These are phyloP conservation scores for Isaurus tuberculatus DNA, from an alignment of 92 coral and sea anemone species.

Conservation along the genomic window DNA sequence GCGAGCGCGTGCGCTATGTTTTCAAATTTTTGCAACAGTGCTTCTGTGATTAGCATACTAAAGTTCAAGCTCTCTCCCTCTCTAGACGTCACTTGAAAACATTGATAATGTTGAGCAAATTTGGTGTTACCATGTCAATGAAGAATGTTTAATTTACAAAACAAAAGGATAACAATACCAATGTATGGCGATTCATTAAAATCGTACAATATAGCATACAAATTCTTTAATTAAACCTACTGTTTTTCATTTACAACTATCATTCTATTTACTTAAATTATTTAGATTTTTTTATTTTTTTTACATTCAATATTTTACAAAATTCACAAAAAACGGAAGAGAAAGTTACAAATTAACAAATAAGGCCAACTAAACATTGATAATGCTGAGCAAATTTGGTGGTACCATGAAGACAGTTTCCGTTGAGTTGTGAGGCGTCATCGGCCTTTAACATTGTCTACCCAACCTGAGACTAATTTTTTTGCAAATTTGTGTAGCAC, in stretches of 20 bases:
- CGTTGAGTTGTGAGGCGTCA: not conserved
- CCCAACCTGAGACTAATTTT: conserved; percentile 7
- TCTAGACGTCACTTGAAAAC: conserved; percentile 5
- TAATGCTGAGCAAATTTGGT: conserved; percentile 17
- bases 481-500: conserved; percentile 9
- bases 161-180: no score
- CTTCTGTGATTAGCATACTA: not conserved
- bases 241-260: no score
- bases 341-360: no score
- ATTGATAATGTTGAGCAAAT: conserved; percentile 8
- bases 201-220: no score
- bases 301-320: no score
- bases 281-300: no score
- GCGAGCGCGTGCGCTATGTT: conserved; percentile 1
- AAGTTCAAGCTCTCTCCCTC: not conserved
- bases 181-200: no score
- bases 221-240: no score
- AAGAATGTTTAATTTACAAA: not conserved
- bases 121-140: conserved; percentile 15
- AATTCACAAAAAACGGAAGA: no score
- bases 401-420: conserved; percentile 13
- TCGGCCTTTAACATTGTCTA: not conserved
- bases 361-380: no score
- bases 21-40: not conserved
- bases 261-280: no score